A percentile compares a stretch with the other conserved stretches of the same genome.
Evolutionary conservation across 2,888 invertebrate species (phyloP).

Genomic region (Aporophyla nigra): DNA sequence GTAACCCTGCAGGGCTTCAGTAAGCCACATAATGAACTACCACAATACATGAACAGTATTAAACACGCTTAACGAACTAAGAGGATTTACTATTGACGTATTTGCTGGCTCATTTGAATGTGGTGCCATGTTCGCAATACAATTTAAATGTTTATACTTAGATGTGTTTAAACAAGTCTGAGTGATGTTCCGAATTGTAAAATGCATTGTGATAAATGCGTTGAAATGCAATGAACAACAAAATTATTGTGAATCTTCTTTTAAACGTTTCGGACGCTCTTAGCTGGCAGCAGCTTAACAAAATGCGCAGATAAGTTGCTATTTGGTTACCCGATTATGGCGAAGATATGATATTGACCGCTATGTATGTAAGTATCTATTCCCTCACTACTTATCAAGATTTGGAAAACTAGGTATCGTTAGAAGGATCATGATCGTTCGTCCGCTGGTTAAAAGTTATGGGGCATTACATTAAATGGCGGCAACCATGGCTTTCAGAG

Average conservation of each 20-base stretch:
- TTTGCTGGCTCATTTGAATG: conserved; percentile 54
- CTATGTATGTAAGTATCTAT: too few species aligned
- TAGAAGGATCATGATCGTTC: too few species aligned
- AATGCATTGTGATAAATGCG: conserved; percentile 15
- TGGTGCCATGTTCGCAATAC: conserved; percentile 37
- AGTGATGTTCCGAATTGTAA: conserved; percentile 34
- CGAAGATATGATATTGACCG: too few species aligned
- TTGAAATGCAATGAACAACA: neutral
- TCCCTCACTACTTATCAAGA: too few species aligned
- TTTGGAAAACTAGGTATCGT: too few species aligned
- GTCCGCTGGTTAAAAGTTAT: too few species aligned
- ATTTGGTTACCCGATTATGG: too few species aligned
- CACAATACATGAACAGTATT: conserved; percentile 63
- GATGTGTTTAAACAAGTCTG: conserved; percentile 14
- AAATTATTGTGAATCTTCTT: neutral
- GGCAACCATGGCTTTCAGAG: too few species aligned
- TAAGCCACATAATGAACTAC: conserved; percentile 74
- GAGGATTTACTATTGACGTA: conserved; percentile 66
- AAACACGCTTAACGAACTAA: conserved; percentile 66
- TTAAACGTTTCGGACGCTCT: neutral
- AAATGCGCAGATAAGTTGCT: neutral
- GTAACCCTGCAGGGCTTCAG: conserved; percentile 76
- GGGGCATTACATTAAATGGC: too few species aligned
- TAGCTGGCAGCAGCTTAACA: neutral
- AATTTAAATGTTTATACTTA: conserved; percentile 13